Conservation (phyloP, 2,113 vertebrate genomes). For the Corythaixoides concolor region DNA sequence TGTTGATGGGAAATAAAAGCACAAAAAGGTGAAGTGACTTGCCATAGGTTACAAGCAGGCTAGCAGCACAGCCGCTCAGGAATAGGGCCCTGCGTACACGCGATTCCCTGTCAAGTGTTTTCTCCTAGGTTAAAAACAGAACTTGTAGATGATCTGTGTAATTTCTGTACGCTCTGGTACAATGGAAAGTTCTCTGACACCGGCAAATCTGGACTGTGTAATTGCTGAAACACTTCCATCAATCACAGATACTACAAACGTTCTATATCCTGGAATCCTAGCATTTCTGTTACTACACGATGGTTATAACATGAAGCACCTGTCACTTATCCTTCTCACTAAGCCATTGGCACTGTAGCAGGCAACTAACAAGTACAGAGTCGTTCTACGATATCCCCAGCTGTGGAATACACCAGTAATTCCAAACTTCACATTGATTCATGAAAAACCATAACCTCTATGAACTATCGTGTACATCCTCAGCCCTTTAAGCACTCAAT, state of each 20-base stretch:
- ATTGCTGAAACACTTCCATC: not conserved
- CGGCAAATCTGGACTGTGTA: not conserved
- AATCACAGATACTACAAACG: not conserved
- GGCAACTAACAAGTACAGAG: not conserved
- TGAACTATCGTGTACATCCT: not conserved
- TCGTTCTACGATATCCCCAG: not conserved
- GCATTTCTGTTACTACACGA: not conserved
- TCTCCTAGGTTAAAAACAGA: not conserved
- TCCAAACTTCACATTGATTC: not conserved
- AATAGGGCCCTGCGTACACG: rapidly evolving
- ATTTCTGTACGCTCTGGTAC: not conserved
- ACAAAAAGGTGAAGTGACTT: not conserved
- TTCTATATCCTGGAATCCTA: not conserved
- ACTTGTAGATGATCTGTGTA: too few species aligned
- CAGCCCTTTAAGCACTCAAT: not conserved
- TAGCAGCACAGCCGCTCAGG: not conserved
- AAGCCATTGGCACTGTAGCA: not conserved
- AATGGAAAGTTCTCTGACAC: not conserved
- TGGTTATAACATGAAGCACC: not conserved
- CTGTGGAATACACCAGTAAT: not conserved
- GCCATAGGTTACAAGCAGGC: not conserved
- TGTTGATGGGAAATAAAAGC: not conserved
- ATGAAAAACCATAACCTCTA: not conserved
- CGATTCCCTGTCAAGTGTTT: not conserved
- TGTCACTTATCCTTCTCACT: not conserved